Percentiles rank a stretch among this genome's conserved stretches.
These are phyloP conservation scores for Macaca nemestrina DNA, from an alignment of 2,113 vertebrate species.

Conservation along the genomic window DNA sequence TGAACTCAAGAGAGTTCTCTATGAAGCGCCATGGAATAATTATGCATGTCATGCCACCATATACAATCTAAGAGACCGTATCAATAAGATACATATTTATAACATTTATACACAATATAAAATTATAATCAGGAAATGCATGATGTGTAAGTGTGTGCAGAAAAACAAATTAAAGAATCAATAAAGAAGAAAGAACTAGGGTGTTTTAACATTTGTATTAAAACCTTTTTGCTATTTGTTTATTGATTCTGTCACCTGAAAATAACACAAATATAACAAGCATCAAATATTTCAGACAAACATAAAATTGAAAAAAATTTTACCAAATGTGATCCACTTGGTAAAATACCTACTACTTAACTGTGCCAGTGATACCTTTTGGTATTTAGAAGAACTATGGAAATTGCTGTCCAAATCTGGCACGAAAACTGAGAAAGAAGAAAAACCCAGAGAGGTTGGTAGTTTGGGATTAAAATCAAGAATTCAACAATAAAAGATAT, in stretches of 20 bases:
- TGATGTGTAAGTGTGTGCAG: neutral
- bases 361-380: neutral
- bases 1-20: neutral
- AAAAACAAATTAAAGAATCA: neutral
- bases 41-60: neutral
- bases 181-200: neutral
- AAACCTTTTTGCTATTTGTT: neutral
- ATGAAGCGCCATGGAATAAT: neutral
- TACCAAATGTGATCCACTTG: neutral
- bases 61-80: neutral
- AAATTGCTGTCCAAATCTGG: neutral
- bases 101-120: neutral
- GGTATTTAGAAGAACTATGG: neutral
- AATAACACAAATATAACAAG: neutral
- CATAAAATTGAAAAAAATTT: constrained; percentile 3
- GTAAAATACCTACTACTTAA: neutral
- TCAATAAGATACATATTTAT: neutral
- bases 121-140: constrained; percentile 13
- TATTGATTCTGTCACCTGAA: neutral
- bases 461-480: neutral
- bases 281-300: neutral
- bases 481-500: constrained; percentile 11
- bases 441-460: neutral
- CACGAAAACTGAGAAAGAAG: neutral
- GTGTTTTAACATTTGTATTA: neutral